These are phyloP conservation scores for Dasyornis broadbenti DNA, from an alignment of 2,113 vertebrate genomes.

Conservation along the genomic window DNA sequence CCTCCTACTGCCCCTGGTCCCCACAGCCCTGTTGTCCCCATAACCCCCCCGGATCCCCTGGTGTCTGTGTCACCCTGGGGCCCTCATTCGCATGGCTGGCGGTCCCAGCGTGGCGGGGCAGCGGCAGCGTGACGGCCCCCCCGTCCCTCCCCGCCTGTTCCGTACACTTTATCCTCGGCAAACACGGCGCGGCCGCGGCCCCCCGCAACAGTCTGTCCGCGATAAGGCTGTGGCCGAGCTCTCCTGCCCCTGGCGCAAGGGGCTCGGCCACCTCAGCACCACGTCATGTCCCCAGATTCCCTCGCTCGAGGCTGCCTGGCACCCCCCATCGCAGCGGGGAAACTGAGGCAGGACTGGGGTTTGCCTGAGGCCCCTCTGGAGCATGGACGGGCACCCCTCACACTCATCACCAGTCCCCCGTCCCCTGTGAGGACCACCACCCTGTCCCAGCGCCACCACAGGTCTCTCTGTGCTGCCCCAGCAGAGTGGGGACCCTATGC, in stretches of 20 bases:
- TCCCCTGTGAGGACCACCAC: fast-evolving
- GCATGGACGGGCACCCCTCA: fast-evolving
- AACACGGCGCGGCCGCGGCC: slow-evolving; percentile 24
- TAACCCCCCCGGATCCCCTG: fast-evolving
- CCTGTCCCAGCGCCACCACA: not conserved
- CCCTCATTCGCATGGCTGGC: not conserved
- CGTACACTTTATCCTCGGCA: slow-evolving; percentile 67
- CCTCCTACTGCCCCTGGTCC: not conserved
- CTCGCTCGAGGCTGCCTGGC: not conserved
- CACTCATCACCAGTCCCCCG: not conserved
- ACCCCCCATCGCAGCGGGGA: not conserved
- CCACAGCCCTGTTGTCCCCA: not conserved
- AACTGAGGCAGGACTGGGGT: not conserved
- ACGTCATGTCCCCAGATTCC: not conserved
- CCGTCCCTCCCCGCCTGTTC: not conserved
- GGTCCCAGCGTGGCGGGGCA: not conserved
- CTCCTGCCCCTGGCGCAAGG: not conserved
- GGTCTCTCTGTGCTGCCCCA: not conserved
- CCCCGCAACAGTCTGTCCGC: slow-evolving; percentile 30
- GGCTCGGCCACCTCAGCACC: not conserved
- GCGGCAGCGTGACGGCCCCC: not conserved
- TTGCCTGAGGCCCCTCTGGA: not conserved
- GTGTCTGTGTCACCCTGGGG: not conserved
- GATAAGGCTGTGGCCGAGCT: slow-evolving; percentile 28
- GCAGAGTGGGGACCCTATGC: not conserved